Percentiles rank a stretch among this genome's conserved stretches.
phyloP scores from a whole-genome alignment of 2,888 invertebrate species.

The Torymus aiolomorphi region DNA sequence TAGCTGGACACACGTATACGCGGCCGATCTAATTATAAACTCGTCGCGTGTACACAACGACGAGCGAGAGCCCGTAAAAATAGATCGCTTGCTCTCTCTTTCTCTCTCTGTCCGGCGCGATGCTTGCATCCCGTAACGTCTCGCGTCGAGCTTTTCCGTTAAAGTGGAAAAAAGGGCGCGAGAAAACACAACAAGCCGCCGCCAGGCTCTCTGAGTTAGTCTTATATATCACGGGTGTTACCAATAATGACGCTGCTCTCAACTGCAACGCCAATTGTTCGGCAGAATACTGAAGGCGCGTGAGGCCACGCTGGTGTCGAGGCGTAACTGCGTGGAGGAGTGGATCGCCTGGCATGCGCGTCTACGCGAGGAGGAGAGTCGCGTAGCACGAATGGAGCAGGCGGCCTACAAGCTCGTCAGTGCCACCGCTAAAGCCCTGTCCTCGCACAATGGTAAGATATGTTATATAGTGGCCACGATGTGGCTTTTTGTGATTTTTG shows the following conservation, averaged over 20 bases:
- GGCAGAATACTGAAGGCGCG: constrained; percentile 72
- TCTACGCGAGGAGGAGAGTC: constrained; percentile 72
- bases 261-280: neutral
- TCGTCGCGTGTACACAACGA: constrained; percentile 56
- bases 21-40: constrained; percentile 54
- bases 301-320: constrained; percentile 72
- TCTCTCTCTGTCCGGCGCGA: constrained; percentile 4
- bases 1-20: constrained; percentile 16
- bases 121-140: constrained; percentile 16
- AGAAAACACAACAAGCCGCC: no score
- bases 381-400: constrained; percentile 73
- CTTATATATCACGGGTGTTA: no score
- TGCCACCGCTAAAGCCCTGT: constrained; percentile 71
- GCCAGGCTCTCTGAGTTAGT: no score
- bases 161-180: constrained; percentile 15
- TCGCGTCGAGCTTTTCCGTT: constrained; percentile 30
- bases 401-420: constrained; percentile 72
- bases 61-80: constrained; percentile 51
- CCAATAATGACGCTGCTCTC: constrained; percentile 14
- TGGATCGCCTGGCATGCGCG: constrained; percentile 75
- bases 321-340: constrained; percentile 73
- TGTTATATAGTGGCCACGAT: neutral
- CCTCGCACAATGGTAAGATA: constrained; percentile 68
- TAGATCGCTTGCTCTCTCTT: constrained; percentile 36
- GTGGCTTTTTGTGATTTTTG: no score